Evolutionary conservation across 2,113 vertebrate species (phyloP), one percentile per base, ranked within the genome.

Genomic region (Gobio gobio): DNA sequence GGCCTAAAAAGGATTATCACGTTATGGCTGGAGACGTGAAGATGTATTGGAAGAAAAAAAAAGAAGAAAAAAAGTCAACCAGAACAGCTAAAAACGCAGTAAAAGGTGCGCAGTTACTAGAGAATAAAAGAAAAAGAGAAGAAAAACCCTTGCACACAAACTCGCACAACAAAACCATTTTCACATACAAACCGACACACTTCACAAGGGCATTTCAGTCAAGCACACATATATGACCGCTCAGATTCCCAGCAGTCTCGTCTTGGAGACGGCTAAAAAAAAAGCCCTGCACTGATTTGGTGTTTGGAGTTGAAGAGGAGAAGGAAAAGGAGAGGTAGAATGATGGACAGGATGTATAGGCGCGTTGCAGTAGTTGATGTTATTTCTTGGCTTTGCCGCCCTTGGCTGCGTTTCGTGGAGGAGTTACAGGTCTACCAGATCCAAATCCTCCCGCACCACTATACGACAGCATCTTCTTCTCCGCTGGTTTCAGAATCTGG

Each of bases 391-490:
- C 95, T 95, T 99, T 96, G 59, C 87, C 88, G 7, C 86, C 82
- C 75, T 90, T 89, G 91, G 95, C 94, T 4, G 96, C 95, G 79
- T 96, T 98, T 84, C 97, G 95, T 47, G 97, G 97, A 6, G 97
- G 97, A 14, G 97, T 98, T 83, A 98, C 95, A 0, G 97, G 97
- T 81, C 97, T 96, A 0, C 97, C 96, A 0, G 93, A 91, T 0
- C 96, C 95, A 10, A 97, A 94, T 82, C 96, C 96, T 0, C 95
- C 96, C 45, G 97, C 96, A 26, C 96, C 94, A 26, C 97, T 95
- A 0, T 98, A 98, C 59, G 94, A 94, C 85, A 96, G 95, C 90
- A 97, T 94, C 94, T 98, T 99, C 95, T 99, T 99, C 79, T 95
- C 94, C 20, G 95, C 95, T 8, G 95, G 95, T 87, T 95, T 95